A percentile compares a stretch with the other conserved stretches of the same genome.
phyloP scores from a whole-genome alignment of 1,140 invertebrate genomes.

The Eubasilissa regina region DNA sequence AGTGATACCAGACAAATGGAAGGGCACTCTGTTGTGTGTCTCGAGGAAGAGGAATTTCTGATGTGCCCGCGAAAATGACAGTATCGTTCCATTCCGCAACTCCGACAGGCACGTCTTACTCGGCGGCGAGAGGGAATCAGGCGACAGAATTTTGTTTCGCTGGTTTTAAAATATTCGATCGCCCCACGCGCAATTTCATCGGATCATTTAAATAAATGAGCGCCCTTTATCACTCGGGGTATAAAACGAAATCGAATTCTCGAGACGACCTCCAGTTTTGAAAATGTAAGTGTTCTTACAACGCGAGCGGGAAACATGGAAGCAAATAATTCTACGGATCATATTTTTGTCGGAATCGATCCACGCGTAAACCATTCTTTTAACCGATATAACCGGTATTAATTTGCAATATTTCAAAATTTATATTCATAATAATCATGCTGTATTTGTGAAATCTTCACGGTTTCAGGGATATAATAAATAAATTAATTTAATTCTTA shows the following conservation, averaged over 20 bases:
- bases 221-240: background rate
- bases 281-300: too few species aligned
- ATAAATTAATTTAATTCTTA: too few species aligned
- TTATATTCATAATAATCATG: too few species aligned
- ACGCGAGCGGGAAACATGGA: too few species aligned
- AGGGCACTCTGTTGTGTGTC: constrained; percentile 31
- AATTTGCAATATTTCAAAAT: too few species aligned
- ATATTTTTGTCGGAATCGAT: too few species aligned
- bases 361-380: too few species aligned
- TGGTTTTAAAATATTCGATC: constrained; percentile 3
- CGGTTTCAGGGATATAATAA: too few species aligned
- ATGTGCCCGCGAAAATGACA: constrained; percentile 41
- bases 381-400: too few species aligned
- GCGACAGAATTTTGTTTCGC: background rate
- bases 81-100: constrained; percentile 21
- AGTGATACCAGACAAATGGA: constrained; percentile 44
- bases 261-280: constrained; percentile 2
- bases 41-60: constrained; percentile 31
- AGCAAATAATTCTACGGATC: too few species aligned
- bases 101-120: constrained; percentile 25
- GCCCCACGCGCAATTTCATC: background rate
- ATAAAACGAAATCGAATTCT: background rate
- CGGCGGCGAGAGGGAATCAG: background rate
- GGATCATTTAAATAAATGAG: background rate
- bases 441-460: too few species aligned